A percentile compares a stretch with the other conserved stretches of the same genome.
Evolutionary conservation across 2,113 vertebrate genomes (phyloP).

Genomic region (Labeo rohita): DNA sequence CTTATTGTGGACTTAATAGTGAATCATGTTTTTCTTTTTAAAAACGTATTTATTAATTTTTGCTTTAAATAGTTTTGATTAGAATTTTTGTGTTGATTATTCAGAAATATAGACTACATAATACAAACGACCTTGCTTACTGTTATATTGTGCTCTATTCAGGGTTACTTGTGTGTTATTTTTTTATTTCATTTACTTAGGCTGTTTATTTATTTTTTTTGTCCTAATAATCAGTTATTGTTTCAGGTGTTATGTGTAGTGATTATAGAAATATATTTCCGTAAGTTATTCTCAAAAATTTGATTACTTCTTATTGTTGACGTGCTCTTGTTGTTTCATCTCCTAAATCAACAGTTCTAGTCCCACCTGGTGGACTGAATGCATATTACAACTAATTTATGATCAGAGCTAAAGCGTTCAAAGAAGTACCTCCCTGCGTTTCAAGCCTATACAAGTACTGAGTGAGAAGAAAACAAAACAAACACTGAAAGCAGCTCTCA

Average conservation of each 20-base stretch:
- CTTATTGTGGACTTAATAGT: too few species aligned
- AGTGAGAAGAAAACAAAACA: background rate
- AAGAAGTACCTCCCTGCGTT: background rate
- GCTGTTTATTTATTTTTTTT: background rate
- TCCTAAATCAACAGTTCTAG: background rate
- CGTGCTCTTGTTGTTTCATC: background rate
- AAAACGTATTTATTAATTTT: too few species aligned
- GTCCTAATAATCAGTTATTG: background rate
- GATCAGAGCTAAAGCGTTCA: too few species aligned
- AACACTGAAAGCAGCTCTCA: background rate
- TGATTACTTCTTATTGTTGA: background rate
- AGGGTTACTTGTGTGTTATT: background rate
- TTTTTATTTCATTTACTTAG: background rate
- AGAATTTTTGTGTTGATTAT: background rate
- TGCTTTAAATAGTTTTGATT: too few species aligned
- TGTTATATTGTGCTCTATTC: background rate
- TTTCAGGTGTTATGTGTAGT: background rate
- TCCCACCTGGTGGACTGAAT: slow-evolving; percentile 16
- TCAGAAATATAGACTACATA: background rate
- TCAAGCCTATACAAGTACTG: slow-evolving; percentile 12
- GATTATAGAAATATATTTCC: background rate
- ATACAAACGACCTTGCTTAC: background rate
- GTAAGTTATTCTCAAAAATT: background rate
- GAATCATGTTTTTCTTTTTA: too few species aligned
- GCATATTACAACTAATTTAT: slow-evolving; percentile 1